Percentiles rank a stretch among this genome's conserved stretches.
Evolutionary conservation across 1,140 invertebrate genomes (phyloP).

Genomic region (Drosophila guanche): DNA sequence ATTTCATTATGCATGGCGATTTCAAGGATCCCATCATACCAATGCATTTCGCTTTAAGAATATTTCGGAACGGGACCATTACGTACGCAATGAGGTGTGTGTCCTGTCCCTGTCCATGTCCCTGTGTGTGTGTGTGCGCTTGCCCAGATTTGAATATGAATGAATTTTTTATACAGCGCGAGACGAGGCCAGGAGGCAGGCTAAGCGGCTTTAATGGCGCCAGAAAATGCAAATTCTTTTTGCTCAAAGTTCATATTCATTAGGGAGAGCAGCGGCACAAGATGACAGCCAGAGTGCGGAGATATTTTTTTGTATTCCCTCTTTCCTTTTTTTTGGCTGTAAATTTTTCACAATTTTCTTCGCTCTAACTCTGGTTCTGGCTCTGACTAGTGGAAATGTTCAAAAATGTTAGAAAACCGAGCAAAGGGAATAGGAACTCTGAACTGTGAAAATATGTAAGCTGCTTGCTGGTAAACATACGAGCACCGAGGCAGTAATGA

Average conservation of each 20-base stretch:
- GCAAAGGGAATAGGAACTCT: conserved; percentile 21
- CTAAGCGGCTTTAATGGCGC: conserved; percentile 56
- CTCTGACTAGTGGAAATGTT: conserved; percentile 37
- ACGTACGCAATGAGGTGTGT: conserved; percentile 94
- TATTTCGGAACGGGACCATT: conserved; percentile 95
- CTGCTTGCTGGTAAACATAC: conserved; percentile 57
- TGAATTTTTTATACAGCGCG: conserved; percentile 53
- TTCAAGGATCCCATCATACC: conserved; percentile 96
- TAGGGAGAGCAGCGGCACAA: conserved; percentile 35
- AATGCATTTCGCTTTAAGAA: conserved; percentile 94
- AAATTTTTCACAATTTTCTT: conserved; percentile 35
- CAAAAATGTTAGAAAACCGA: conserved; percentile 15
- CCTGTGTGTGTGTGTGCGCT: not conserved
- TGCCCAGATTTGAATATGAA: conserved; percentile 65
- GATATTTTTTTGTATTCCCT: conserved; percentile 47
- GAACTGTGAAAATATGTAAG: conserved; percentile 36
- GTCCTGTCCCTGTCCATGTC: conserved; percentile 12
- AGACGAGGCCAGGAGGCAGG: conserved; percentile 22
- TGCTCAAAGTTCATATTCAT: conserved; percentile 55
- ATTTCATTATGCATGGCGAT: conserved; percentile 97
- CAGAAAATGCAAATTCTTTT: conserved; percentile 52
- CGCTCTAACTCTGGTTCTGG: not conserved
- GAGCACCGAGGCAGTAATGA: conserved; percentile 38
- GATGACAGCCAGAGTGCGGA: conserved; percentile 38
- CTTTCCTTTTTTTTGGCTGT: conserved; percentile 7